phyloP scores from a whole-genome alignment of 2,888 invertebrate genomes.

The Opisthograptis luteolata region DNA sequence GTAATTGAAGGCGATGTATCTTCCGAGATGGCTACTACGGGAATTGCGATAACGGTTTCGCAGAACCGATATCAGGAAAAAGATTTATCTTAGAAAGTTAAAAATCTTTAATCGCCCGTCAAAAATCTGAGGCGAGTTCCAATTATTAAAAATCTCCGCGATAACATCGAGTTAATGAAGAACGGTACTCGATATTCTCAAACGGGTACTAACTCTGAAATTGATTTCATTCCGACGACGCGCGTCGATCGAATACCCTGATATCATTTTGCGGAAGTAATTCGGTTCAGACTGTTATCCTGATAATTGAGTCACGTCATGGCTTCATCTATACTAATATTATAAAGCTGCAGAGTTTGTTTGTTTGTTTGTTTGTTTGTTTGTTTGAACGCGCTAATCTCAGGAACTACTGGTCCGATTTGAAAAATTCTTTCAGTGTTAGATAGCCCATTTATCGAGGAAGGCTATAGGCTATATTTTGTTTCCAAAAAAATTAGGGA shows the following conservation, averaged over 20 bases:
- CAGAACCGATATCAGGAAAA: slow-evolving; percentile 54
- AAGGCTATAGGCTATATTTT: no score
- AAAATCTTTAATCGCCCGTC: slow-evolving; percentile 72
- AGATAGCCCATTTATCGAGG: no score
- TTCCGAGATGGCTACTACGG: slow-evolving; percentile 40
- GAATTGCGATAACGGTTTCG: slow-evolving; percentile 55
- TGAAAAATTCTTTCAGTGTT: no score
- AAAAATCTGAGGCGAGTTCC: slow-evolving; percentile 68
- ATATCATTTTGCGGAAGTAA: slow-evolving; percentile 71
- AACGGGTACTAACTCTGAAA: slow-evolving; percentile 68
- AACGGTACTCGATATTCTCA: slow-evolving; percentile 73
- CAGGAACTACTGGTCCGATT: no score
- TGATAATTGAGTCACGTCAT: slow-evolving; percentile 28
- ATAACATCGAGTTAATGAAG: slow-evolving; percentile 83
- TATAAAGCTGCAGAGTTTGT: no score
- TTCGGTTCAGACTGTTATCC: slow-evolving; percentile 51
- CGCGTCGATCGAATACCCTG: slow-evolving; percentile 64
- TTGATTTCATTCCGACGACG: slow-evolving; percentile 78
- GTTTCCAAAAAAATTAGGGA: no score
- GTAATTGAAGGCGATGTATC: slow-evolving; percentile 36
- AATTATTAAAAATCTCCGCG: slow-evolving; percentile 78
- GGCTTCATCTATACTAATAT: background rate
- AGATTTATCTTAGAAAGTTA: slow-evolving; percentile 63
- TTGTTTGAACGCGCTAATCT: background rate
- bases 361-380: background rate